Base-by-base conservation (phyloP, 2,888 invertebrate genomes). In the Neoascia interrupta region DNA sequence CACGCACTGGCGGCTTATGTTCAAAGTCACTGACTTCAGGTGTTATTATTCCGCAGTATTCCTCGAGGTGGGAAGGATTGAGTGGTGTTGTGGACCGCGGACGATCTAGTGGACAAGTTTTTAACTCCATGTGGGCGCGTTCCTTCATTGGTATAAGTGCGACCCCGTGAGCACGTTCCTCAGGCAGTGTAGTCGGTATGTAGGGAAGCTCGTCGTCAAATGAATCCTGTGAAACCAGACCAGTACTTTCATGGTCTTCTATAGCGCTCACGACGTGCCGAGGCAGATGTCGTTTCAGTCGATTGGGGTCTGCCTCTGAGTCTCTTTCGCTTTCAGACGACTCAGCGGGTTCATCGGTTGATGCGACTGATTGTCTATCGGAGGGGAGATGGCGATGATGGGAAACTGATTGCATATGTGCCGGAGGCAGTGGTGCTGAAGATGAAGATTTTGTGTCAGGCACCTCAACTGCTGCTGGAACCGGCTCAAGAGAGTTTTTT, bases 191-290 rank as follows among this genome's bases (percentile, higher is more conserved):
- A n/a, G 96, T 96, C 64, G 96, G 96, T 84, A 96, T 92, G 87
- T 95, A 96, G 1, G 96, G 96, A 85, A 96, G 90, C 88, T 95
- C 95, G 84, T 94, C 94, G 84, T 96, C 96, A 85, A 95, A 94
- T 34, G 96, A 96, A 85, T 96, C 95, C 86, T 95, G 93, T 68
- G 93, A 90, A 43, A 96, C 95, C 39, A 96, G 90, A 1, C 93
- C 92, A 81, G 93, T 93, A 81, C 94, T 91, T 87, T 96, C 96
- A 47, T 92, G 89, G 83, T 93, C 93, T 82, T 91, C 90, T 16
- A 90, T 86, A 3, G 84, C 81, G 63, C 87, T 85, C 15, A 88
- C 91, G 4, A 66, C 54, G 60, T 92, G 92, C 81, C 91, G 92
- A 13, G 92, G 90, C 18, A 90, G 88, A 56, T 88, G 87, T 49